These are phyloP conservation scores for Henicopernis longicauda DNA, from an alignment of 2,113 vertebrate genomes.

Conservation along the genomic window DNA sequence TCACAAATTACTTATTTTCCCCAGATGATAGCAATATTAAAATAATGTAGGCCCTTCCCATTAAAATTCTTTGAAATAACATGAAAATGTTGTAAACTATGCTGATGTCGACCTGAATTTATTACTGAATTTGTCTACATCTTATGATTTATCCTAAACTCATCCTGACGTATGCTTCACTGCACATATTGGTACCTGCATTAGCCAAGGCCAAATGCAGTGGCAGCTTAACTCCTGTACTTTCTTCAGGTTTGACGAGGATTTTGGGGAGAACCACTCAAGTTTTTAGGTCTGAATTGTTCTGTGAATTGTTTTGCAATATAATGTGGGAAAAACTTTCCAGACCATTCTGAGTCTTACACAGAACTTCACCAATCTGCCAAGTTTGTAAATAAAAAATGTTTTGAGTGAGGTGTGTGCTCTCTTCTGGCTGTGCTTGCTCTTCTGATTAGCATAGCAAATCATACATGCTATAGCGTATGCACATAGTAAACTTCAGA, in stretches of 20 bases:
- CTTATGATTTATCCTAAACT: neutral
- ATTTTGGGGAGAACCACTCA: neutral
- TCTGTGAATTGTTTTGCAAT: neutral
- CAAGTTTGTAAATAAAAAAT: neutral
- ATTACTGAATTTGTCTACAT: neutral
- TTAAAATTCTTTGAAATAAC: neutral
- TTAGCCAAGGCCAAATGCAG: neutral
- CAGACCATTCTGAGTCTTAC: neutral
- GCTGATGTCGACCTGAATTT: neutral
- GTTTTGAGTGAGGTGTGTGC: neutral
- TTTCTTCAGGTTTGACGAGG: neutral
- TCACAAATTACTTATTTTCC: neutral
- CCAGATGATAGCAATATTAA: neutral
- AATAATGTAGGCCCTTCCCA: neutral
- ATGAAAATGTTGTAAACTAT: neutral
- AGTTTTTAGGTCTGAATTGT: neutral
- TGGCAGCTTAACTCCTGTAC: neutral
- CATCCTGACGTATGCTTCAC: neutral
- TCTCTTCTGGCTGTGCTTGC: neutral
- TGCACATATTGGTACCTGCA: neutral
- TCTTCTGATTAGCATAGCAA: neutral
- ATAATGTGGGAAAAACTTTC: neutral
- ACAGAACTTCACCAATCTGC: neutral
- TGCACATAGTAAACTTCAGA: neutral
- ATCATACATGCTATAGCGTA: accelerated